Conservation (phyloP, 2,113 vertebrate species). For the Platysteira castanea region DNA sequence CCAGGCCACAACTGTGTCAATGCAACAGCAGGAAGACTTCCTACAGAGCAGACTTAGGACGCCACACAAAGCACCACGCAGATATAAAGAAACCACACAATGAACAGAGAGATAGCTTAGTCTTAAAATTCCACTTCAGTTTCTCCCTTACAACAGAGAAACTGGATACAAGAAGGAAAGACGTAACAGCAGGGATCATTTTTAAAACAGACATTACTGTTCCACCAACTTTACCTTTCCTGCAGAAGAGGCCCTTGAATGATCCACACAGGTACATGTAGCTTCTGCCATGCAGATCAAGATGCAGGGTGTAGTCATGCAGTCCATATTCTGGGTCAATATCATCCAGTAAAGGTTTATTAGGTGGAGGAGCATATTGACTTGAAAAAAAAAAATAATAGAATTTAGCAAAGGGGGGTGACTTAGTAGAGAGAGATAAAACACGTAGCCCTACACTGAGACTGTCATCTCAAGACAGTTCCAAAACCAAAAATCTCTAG, state of each 20-base stretch:
- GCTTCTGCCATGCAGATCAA: slow-evolving; percentile 78
- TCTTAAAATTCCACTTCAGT: background rate
- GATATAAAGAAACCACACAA: background rate
- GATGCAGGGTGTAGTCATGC: slow-evolving; percentile 82
- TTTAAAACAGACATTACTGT: background rate
- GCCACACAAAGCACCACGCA: background rate
- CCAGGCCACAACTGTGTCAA: background rate
- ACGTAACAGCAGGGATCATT: background rate
- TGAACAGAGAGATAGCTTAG: background rate
- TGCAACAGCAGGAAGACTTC: background rate
- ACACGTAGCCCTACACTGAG: background rate
- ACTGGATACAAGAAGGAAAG: background rate
- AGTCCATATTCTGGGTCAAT: slow-evolving; percentile 82
- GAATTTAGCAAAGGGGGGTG: background rate
- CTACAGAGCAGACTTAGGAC: rapidly evolving
- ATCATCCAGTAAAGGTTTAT: slow-evolving; percentile 74
- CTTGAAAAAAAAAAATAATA: slow-evolving; percentile 38
- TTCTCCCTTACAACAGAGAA: background rate
- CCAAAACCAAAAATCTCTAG: background rate
- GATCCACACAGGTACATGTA: slow-evolving; percentile 74
- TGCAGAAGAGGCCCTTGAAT: slow-evolving; percentile 79
- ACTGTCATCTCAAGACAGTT: background rate
- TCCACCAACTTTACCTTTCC: slow-evolving; percentile 75
- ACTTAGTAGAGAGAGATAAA: background rate
- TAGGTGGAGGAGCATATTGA: slow-evolving; percentile 54